These are phyloP conservation scores for Sebastes steindachneri DNA, from an alignment of 2,797 vertebrate genomes.

Conservation along the genomic window DNA sequence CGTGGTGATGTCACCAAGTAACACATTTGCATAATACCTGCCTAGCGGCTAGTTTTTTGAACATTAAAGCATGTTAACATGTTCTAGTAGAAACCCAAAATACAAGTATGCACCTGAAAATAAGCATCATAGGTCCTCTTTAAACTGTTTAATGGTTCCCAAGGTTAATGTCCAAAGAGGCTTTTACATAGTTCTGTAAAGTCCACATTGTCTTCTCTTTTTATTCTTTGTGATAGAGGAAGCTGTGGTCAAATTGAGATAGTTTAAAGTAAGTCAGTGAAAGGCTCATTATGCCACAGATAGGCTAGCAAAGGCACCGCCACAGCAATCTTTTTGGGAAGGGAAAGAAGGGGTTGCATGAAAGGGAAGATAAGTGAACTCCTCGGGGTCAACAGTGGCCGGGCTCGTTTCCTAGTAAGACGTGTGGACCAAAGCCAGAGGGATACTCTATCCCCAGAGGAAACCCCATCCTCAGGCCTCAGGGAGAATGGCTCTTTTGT, in stretches of 20 bases:
- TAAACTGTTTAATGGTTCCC: background rate
- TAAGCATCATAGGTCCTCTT: too few relatives aligned
- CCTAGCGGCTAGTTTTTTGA: too few relatives aligned
- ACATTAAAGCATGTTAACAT: too few relatives aligned
- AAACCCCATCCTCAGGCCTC: conserved; percentile 72
- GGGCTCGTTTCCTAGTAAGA: conserved; percentile 8
- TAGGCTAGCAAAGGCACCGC: background rate
- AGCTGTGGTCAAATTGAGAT: background rate
- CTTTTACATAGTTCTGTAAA: background rate
- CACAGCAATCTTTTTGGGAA: background rate
- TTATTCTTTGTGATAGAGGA: background rate
- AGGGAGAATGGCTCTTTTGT: conserved; percentile 75
- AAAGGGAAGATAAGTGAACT: conserved; percentile 15
- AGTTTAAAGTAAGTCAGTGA: background rate
- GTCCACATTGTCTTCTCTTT: background rate
- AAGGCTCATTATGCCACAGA: background rate
- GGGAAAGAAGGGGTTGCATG: background rate
- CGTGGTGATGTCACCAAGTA: too few relatives aligned
- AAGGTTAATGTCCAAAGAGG: background rate
- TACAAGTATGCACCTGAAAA: too few relatives aligned
- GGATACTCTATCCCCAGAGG: conserved; percentile 73
- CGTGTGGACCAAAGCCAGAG: conserved; percentile 55
- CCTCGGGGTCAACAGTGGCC: conserved; percentile 10
- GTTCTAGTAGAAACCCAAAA: too few relatives aligned
- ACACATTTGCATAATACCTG: too few relatives aligned